Evolutionary conservation across 2,888 invertebrate species (phyloP).

Genomic region (Bombylius major): DNA sequence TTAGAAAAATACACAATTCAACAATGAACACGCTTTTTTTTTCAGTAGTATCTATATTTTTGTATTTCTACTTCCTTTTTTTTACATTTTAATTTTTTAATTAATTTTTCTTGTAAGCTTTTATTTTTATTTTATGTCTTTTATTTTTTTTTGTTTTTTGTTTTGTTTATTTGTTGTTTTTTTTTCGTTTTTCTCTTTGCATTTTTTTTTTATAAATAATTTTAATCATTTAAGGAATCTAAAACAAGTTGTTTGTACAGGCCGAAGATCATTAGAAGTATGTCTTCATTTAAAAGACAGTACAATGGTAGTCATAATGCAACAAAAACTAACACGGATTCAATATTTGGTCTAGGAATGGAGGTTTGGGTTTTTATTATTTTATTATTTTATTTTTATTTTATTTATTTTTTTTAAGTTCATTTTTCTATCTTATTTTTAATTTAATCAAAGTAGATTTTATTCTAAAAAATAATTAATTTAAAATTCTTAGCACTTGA

Average conservation of each 20-base stretch:
- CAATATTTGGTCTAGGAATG: conserved; percentile 24
- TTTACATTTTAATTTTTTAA: too few species aligned
- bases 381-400: neutral
- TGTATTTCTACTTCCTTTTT: too few species aligned
- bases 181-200: neutral
- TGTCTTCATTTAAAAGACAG: conserved; percentile 26
- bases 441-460: too few species aligned
- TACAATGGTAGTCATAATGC: conserved; percentile 19
- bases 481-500: too few species aligned
- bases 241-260: conserved; percentile 31
- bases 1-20: too few species aligned
- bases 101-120: neutral
- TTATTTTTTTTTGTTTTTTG: neutral
- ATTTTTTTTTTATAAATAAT: conserved; percentile 1
- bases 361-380: conserved; percentile 31
- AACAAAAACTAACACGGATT: conserved; percentile 28
- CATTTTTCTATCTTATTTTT: too few species aligned
- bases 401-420: neutral
- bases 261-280: conserved; percentile 32
- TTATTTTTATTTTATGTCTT: neutral
- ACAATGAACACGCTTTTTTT: too few species aligned
- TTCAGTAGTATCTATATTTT: too few species aligned
- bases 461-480: too few species aligned
- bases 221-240: conserved; percentile 19
- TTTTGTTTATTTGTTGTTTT: neutral